These are phyloP conservation scores for Empis livida DNA, from an alignment of 2,888 invertebrate species.

Conservation along the genomic window DNA sequence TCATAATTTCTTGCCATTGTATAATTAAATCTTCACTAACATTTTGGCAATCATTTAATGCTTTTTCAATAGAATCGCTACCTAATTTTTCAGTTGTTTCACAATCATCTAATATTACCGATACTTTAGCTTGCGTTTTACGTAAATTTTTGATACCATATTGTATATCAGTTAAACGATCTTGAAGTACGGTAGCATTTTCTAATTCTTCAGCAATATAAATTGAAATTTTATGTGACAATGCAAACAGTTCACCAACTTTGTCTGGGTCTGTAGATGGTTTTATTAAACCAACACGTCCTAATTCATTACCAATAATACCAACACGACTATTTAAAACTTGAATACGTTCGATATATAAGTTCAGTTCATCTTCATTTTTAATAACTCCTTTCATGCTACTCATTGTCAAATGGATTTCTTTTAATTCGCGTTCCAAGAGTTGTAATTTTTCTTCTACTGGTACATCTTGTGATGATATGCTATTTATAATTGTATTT, in stretches of 20 bases:
- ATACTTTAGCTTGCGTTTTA: constrained; percentile 52
- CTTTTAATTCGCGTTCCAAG: constrained; percentile 63
- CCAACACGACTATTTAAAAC: constrained; percentile 62
- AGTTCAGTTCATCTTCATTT: constrained; percentile 67
- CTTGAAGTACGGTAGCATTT: constrained; percentile 57
- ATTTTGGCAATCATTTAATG: constrained; percentile 57
- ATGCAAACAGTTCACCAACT: constrained; percentile 54
- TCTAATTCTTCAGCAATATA: constrained; percentile 67
- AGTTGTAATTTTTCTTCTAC: constrained; percentile 60
- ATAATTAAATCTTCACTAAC: constrained; percentile 54
- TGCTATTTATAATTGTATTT: constrained; percentile 50
- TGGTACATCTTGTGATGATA: constrained; percentile 60
- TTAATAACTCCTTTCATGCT: constrained; percentile 66
- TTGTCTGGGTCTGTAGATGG: constrained; percentile 59
- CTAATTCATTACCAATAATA: constrained; percentile 66
- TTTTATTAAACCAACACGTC: constrained; percentile 58
- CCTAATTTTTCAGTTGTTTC: constrained; percentile 58
- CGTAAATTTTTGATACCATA: constrained; percentile 56
- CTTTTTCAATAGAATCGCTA: constrained; percentile 64
- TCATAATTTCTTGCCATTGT: constrained; percentile 69
- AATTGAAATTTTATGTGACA: constrained; percentile 57
- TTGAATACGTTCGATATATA: constrained; percentile 70
- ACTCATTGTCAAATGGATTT: constrained; percentile 55
- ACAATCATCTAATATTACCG: constrained; percentile 55
- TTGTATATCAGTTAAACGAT: constrained; percentile 58